These are phyloP conservation scores for Emydoidea blandingii DNA, from an alignment of 2,797 vertebrate genomes.

Conservation along the genomic window DNA sequence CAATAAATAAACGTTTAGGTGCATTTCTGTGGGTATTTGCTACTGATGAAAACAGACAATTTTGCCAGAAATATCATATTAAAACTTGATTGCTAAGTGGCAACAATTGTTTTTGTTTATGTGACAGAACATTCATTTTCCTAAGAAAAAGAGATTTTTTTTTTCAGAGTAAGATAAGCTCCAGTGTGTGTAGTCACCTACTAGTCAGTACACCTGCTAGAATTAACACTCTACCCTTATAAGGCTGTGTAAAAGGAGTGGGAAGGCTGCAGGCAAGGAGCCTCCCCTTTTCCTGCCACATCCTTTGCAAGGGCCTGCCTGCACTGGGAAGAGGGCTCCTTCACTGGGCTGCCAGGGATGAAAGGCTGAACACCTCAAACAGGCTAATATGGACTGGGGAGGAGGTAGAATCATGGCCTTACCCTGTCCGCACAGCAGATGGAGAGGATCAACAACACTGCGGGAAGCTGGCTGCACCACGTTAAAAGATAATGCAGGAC, in stretches of 20 bases:
- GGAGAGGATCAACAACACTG: neutral
- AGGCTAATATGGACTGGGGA: neutral
- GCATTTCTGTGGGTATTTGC: neutral
- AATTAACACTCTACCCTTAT: neutral
- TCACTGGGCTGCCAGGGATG: too few relatives aligned
- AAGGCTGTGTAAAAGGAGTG: neutral
- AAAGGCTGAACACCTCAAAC: neutral
- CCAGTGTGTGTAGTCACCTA: rapidly evolving
- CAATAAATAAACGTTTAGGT: neutral
- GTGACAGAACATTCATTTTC: neutral
- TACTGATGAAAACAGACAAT: neutral
- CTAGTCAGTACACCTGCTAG: neutral
- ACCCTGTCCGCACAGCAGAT: neutral
- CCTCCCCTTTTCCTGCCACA: neutral
- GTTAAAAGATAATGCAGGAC: neutral
- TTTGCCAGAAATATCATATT: conserved; percentile 2
- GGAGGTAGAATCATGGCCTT: neutral
- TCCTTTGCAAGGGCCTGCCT: neutral
- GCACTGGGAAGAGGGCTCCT: neutral
- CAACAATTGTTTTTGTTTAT: neutral
- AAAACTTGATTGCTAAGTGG: neutral
- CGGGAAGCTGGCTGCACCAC: neutral
- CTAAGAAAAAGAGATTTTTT: neutral
- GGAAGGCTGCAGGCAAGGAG: neutral
- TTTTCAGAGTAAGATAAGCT: neutral